A percentile compares a stretch with the other conserved stretches of the same genome.
phyloP scores from a whole-genome alignment of 2,113 vertebrate genomes.

The Etheostoma cragini region DNA sequence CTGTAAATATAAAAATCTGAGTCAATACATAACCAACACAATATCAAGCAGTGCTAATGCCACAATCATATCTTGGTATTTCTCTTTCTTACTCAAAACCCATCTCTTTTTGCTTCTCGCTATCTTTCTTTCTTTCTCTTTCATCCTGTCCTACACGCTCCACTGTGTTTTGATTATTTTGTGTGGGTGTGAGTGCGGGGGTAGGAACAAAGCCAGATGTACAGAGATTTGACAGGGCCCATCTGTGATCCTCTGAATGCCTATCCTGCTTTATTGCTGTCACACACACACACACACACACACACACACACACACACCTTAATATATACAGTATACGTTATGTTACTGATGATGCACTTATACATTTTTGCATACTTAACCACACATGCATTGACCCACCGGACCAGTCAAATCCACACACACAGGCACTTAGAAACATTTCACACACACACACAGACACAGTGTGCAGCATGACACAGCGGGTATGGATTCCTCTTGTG shows the following conservation, averaged over 20 bases:
- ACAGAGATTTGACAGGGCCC: no score
- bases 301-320: neutral
- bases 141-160: conserved; percentile 68
- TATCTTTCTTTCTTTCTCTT: conserved; percentile 29
- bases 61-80: conserved; percentile 40
- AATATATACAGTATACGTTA: neutral
- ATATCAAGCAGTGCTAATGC: conserved; percentile 41
- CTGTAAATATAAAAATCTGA: conserved; percentile 45
- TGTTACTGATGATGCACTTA: neutral
- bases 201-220: no score
- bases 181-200: conserved; percentile 33
- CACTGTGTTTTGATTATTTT: conserved; percentile 74
- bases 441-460: conserved; percentile 17
- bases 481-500: conserved; percentile 67
- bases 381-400: neutral
- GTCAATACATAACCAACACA: conserved; percentile 58
- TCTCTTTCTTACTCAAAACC: conserved; percentile 23
- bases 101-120: conserved; percentile 50
- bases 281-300: conserved; percentile 2
- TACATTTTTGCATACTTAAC: neutral
- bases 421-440: conserved; percentile 4
- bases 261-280: no score
- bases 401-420: conserved; percentile 20
- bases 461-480: conserved; percentile 72
- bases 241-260: no score